Conservation (phyloP, 1,140 invertebrate genomes). For the Calephelis nemesis region DNA sequence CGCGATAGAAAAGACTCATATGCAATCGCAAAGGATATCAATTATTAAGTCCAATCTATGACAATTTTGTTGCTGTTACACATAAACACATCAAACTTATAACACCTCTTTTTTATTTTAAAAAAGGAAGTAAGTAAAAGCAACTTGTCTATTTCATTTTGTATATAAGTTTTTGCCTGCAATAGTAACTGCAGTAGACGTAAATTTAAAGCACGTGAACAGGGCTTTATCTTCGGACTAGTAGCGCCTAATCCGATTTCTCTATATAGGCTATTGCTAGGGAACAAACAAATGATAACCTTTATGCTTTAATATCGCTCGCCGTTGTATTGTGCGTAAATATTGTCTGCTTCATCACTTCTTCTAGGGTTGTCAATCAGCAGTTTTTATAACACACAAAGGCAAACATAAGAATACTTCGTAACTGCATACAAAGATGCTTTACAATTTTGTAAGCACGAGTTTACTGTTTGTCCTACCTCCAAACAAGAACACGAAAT, state of each 20-base stretch:
- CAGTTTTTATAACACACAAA: too few species aligned
- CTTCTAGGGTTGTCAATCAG: neutral
- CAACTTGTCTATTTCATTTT: neutral
- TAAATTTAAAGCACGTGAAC: constrained; percentile 12
- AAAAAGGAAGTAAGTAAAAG: neutral
- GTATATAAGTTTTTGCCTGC: neutral
- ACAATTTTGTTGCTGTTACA: too few species aligned
- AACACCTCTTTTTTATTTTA: too few species aligned
- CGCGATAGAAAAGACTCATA: too few species aligned
- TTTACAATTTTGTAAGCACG: too few species aligned
- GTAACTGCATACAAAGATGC: too few species aligned
- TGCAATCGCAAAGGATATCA: too few species aligned
- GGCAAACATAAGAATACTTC: too few species aligned
- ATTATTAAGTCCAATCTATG: too few species aligned
- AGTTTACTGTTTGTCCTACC: too few species aligned
- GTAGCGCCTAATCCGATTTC: constrained; percentile 4
- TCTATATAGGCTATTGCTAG: constrained; percentile 2
- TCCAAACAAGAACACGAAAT: too few species aligned
- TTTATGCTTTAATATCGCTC: constrained; percentile 11
- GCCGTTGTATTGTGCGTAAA: constrained; percentile 12
- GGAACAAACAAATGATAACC: constrained; percentile 9
- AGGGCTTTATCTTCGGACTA: constrained; percentile 8
- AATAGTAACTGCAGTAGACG: constrained; percentile 2
- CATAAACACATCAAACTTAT: too few species aligned
- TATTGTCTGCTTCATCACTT: constrained; percentile 12